phyloP scores from a whole-genome alignment of 2,888 invertebrate genomes.

The Saturnia pavonia region DNA sequence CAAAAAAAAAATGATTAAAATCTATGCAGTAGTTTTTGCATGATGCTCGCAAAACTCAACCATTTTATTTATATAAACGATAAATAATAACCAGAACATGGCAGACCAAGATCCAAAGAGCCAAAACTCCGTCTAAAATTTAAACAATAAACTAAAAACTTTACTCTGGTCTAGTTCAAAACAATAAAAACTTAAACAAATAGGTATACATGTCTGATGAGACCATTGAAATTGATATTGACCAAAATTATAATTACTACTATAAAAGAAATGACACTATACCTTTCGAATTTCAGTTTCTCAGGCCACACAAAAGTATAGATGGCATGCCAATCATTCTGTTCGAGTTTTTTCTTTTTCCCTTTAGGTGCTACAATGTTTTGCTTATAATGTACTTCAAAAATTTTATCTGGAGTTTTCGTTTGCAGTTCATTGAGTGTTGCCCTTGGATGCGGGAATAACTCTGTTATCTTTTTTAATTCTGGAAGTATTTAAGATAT shows the following conservation, averaged over 20 bases:
- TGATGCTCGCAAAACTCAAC: too few species aligned
- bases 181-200: too few species aligned
- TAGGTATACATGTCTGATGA: too few species aligned
- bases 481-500: constrained; percentile 35
- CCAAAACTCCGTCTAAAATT: too few species aligned
- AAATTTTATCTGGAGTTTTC: constrained; percentile 68
- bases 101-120: too few species aligned
- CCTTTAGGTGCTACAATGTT: constrained; percentile 49
- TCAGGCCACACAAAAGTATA: constrained; percentile 83
- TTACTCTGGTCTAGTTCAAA: too few species aligned
- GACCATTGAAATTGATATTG: too few species aligned
- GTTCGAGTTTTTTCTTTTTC: constrained; percentile 51
- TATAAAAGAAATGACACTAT: constrained; percentile 18
- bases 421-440: constrained; percentile 72
- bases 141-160: too few species aligned
- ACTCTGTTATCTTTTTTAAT: constrained; percentile 48
- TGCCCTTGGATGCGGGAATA: constrained; percentile 75
- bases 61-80: too few species aligned
- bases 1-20: too few species aligned
- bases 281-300: constrained; percentile 76
- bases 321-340: constrained; percentile 76
- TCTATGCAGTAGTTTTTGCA: too few species aligned
- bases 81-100: too few species aligned
- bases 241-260: background rate
- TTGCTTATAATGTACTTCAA: constrained; percentile 63